A percentile compares a stretch with the other conserved stretches of the same genome.
These are phyloP conservation scores for Macropodus opercularis DNA, from an alignment of 2,797 vertebrate species.

Conservation along the genomic window DNA sequence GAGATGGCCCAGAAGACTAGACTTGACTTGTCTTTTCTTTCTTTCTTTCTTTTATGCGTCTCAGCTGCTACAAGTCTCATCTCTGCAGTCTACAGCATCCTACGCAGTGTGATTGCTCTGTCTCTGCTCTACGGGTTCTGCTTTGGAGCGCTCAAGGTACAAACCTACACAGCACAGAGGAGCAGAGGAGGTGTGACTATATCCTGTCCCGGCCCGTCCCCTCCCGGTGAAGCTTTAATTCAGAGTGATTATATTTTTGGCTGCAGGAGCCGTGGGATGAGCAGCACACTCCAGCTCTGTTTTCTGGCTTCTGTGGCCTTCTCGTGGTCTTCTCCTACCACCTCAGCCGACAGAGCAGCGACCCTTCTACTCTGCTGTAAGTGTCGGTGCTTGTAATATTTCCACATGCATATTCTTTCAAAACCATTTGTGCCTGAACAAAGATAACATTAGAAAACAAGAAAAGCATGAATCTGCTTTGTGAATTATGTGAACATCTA, in stretches of 20 bases:
- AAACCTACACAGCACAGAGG: neutral
- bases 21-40: neutral
- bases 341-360: slow-evolving; percentile 96
- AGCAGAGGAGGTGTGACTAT: neutral
- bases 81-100: slow-evolving; percentile 90
- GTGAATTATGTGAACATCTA: no score
- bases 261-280: slow-evolving; percentile 94
- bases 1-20: no score
- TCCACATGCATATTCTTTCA: neutral
- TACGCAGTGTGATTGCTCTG: slow-evolving; percentile 85
- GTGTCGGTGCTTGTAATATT: slow-evolving; percentile 49
- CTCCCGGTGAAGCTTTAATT: no score
- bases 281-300: slow-evolving; percentile 94
- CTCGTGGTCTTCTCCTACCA: slow-evolving; percentile 94
- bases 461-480: no score
- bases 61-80: slow-evolving; percentile 90
- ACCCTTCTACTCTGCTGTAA: slow-evolving; percentile 92
- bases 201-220: no score
- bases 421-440: no score
- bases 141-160: slow-evolving; percentile 93
- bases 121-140: slow-evolving; percentile 90
- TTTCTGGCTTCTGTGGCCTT: slow-evolving; percentile 96
- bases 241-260: slow-evolving; percentile 53
- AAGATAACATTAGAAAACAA: neutral
- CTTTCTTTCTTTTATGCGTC: slow-evolving; percentile 42